These are phyloP conservation scores for Colinus virginianus DNA, from an alignment of 2,113 vertebrate species.

Conservation along the genomic window DNA sequence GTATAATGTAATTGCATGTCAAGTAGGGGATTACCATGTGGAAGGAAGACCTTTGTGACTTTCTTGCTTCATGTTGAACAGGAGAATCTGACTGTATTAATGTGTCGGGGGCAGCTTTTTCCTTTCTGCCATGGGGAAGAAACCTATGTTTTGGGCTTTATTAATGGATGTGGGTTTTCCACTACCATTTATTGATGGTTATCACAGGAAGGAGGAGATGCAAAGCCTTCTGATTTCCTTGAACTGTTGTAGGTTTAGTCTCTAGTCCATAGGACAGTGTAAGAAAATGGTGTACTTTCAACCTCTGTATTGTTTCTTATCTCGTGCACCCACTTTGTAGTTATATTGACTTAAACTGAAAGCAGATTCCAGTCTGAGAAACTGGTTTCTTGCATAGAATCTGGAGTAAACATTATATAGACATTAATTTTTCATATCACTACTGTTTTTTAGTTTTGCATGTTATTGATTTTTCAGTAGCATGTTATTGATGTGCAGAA, in stretches of 20 bases:
- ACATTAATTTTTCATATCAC: neutral
- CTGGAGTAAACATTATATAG: neutral
- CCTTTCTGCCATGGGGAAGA: neutral
- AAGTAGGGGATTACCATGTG: constrained; percentile 65
- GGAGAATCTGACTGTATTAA: constrained; percentile 44
- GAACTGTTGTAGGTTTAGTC: neutral
- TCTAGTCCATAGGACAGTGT: neutral
- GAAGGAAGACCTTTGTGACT: constrained; percentile 22
- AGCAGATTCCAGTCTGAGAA: neutral
- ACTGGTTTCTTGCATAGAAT: neutral
- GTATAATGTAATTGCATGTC: constrained; percentile 58
- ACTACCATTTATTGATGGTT: neutral
- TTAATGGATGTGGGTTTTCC: neutral
- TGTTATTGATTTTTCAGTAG: neutral
- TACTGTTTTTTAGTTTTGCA: neutral
- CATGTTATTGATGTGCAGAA: neutral
- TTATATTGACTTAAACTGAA: neutral
- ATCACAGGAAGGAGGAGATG: neutral
- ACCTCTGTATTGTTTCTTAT: neutral
- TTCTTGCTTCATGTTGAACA: constrained; percentile 49
- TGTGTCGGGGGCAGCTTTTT: constrained; percentile 14
- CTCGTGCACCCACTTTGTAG: neutral
- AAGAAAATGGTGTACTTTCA: neutral
- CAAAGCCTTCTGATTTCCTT: constrained; percentile 17
- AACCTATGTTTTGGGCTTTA: neutral